phyloP scores from a whole-genome alignment of 2,888 invertebrate genomes.

The Baccha elongata region DNA sequence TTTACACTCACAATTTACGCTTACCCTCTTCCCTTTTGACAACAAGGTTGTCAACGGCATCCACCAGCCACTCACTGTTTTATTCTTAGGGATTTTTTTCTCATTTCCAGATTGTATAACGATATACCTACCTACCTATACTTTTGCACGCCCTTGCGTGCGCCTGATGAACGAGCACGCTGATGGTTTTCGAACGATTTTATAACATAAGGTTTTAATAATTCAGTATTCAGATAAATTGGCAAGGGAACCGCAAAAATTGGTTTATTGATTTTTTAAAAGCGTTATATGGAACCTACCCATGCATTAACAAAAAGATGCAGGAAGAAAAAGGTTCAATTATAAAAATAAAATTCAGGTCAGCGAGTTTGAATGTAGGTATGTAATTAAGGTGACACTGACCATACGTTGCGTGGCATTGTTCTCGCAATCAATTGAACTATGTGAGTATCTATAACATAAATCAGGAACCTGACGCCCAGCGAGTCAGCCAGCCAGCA shows the following conservation, averaged over 20 bases:
- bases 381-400: slow-evolving; percentile 39
- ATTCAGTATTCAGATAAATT: too few relatives aligned
- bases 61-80: slow-evolving; percentile 23
- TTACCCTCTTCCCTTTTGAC: not conserved
- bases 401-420: not conserved
- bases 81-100: slow-evolving; percentile 12
- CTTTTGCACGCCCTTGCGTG: not conserved
- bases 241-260: slow-evolving; percentile 7
- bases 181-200: too few relatives aligned
- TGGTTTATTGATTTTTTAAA: slow-evolving; percentile 44
- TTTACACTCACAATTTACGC: not conserved
- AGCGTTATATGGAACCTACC: slow-evolving; percentile 11
- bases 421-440: slow-evolving; percentile 21
- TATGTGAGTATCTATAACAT: slow-evolving; percentile 11
- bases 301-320: slow-evolving; percentile 2
- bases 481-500: too few relatives aligned
- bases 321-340: not conserved
- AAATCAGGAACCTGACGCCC: slow-evolving; percentile 26
- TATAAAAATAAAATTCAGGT: not conserved
- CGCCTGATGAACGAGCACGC: too few relatives aligned
- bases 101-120: slow-evolving; percentile 34
- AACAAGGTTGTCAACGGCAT: slow-evolving; percentile 27
- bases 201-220: too few relatives aligned
- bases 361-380: slow-evolving; percentile 17
- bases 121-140: too few relatives aligned